Evolutionary conservation across 2,797 vertebrate genomes (phyloP).

Genomic region (Loris lydekkerianus): DNA sequence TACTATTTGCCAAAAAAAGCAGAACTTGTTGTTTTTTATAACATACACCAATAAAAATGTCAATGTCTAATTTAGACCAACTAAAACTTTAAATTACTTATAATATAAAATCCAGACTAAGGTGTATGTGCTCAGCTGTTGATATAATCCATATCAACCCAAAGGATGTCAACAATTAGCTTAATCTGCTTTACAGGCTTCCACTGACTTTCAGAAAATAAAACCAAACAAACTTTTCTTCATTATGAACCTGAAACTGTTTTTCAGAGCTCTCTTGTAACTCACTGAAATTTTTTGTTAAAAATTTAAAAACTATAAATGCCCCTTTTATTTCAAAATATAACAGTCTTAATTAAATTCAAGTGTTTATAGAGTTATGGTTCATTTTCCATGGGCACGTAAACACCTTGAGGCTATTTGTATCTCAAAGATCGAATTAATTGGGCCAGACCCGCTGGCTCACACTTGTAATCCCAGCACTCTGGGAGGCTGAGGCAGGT

Average conservation of each 20-base stretch:
- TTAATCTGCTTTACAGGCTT: background rate
- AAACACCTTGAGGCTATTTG: background rate
- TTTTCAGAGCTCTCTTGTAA: background rate
- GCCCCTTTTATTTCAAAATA: background rate
- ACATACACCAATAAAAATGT: background rate
- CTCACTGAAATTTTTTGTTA: background rate
- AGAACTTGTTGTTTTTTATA: background rate
- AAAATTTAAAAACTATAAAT: background rate
- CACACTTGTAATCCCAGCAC: too few species aligned
- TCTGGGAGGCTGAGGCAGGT: too few species aligned
- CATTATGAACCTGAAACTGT: background rate
- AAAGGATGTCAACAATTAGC: background rate
- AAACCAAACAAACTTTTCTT: background rate
- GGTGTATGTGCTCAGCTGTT: background rate
- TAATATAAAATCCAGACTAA: background rate
- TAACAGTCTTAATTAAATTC: constrained; percentile 11
- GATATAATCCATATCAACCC: background rate
- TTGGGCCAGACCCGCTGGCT: too few species aligned
- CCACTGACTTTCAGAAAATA: background rate
- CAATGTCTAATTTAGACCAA: background rate
- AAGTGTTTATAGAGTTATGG: background rate
- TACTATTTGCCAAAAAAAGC: background rate
- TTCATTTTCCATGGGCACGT: background rate
- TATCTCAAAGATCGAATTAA: constrained; percentile 49
- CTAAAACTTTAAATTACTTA: background rate